Evolutionary conservation across 2,113 vertebrate genomes (phyloP).

Genomic region (Triplophysa siluroides): DNA sequence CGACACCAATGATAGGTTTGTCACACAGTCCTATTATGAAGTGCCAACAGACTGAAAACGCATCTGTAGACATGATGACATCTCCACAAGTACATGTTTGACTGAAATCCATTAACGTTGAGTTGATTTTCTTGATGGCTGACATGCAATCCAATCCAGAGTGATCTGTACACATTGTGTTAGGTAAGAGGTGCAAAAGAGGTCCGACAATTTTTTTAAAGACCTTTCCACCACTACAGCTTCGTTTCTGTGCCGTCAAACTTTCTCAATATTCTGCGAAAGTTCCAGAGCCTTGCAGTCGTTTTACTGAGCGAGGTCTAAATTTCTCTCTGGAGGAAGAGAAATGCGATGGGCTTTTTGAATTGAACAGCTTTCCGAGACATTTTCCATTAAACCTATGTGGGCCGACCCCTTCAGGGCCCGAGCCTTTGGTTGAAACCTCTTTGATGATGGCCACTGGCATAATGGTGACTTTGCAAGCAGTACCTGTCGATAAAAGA

Average conservation of each 20-base stretch:
- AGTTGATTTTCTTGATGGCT: slow-evolving; percentile 11
- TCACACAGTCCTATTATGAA: slow-evolving; percentile 20
- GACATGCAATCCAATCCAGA: background rate
- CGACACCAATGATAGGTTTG: background rate
- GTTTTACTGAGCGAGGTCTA: slow-evolving; percentile 27
- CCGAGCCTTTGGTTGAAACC: slow-evolving; percentile 40
- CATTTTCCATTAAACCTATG: slow-evolving; percentile 48
- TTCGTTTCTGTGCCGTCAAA: background rate
- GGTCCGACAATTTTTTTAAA: background rate
- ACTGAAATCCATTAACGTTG: background rate
- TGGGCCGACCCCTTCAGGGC: slow-evolving; percentile 25
- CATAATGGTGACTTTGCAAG: slow-evolving; percentile 21
- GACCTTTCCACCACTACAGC: background rate
- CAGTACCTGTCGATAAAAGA: slow-evolving; percentile 18
- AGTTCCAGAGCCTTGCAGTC: slow-evolving; percentile 20
- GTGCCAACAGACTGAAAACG: background rate
- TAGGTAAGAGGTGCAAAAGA: slow-evolving; percentile 2
- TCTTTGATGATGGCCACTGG: slow-evolving; percentile 20
- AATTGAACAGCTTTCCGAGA: slow-evolving; percentile 46
- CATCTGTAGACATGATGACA: background rate
- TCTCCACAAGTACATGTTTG: slow-evolving; percentile 10
- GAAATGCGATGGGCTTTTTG: slow-evolving; percentile 31
- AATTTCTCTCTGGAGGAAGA: slow-evolving; percentile 19
- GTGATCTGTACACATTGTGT: background rate
- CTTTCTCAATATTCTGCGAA: slow-evolving; percentile 17